Evolutionary conservation across 2,888 invertebrate genomes (phyloP).

Genomic region (Acholoe squamosa): DNA sequence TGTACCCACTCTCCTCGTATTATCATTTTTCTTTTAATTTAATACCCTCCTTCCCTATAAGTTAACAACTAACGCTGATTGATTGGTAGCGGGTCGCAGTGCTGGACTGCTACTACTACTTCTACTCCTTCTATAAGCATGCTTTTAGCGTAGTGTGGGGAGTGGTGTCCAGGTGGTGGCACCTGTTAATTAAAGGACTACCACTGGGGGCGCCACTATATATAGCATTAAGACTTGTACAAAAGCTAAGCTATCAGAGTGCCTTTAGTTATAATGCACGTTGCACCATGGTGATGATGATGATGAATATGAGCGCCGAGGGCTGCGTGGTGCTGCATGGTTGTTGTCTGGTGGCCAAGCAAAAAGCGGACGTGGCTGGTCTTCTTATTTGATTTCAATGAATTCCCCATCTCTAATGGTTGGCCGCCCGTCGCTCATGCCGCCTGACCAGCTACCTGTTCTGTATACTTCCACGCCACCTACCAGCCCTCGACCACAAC

Average conservation of each 20-base stretch:
- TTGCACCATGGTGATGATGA: constrained; percentile 25
- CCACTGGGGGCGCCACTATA: constrained; percentile 49
- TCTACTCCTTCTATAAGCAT: background rate
- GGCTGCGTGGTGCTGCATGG: constrained; percentile 51
- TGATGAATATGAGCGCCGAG: constrained; percentile 33
- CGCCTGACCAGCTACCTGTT: background rate
- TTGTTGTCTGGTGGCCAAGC: constrained; percentile 34
- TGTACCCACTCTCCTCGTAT: background rate
- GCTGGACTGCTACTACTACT: background rate
- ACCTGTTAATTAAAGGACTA: constrained; percentile 10
- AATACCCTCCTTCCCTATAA: background rate
- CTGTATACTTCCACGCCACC: constrained; percentile 45
- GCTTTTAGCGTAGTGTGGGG: constrained; percentile 29
- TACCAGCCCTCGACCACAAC: constrained; percentile 51
- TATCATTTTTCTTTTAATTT: background rate
- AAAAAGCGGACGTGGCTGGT: background rate
- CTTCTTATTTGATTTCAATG: background rate
- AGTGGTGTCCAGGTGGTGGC: constrained; percentile 24
- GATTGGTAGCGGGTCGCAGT: constrained; percentile 46
- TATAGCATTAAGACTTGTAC: background rate
- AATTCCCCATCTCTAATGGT: background rate
- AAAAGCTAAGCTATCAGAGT: background rate
- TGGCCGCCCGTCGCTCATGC: background rate
- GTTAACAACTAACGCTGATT: constrained; percentile 17
- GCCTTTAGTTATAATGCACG: background rate